Conservation (phyloP, 2,888 invertebrate genomes). For the Tuberolachnus salignus region DNA sequence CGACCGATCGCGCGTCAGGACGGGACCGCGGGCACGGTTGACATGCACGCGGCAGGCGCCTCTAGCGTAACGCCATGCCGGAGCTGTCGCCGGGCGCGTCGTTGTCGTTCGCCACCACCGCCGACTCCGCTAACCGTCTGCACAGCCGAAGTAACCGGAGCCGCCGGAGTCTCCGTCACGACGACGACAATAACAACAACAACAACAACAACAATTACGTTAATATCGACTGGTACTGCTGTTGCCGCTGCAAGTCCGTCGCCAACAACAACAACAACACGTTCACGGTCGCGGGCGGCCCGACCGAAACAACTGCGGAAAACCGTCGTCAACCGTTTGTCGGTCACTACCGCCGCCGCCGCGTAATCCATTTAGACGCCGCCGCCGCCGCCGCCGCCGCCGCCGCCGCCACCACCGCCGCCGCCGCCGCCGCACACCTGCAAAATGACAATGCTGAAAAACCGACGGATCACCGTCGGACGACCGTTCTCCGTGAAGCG, state of each 20-base stretch:
- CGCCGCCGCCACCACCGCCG: neutral
- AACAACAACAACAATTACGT: too few relatives aligned
- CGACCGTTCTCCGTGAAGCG: constrained; percentile 55
- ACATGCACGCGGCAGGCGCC: constrained; percentile 29
- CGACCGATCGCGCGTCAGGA: neutral
- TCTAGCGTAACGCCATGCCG: constrained; percentile 48
- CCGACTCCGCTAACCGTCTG: neutral
- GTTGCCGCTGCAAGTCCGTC: neutral
- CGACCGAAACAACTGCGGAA: neutral
- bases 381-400: neutral
- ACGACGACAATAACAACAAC: neutral
- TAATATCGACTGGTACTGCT: neutral
- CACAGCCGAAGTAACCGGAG: neutral
- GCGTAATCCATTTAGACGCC: neutral
- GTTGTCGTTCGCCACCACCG: neutral
- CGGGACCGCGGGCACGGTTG: neutral
- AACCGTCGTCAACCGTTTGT: neutral
- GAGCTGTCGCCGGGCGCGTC: constrained; percentile 43
- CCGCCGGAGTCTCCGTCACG: neutral
- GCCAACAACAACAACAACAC: neutral
- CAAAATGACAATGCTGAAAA: constrained; percentile 22
- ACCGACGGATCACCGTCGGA: constrained; percentile 19
- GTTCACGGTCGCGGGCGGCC: neutral
- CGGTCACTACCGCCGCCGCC: neutral
- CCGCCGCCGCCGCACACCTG: neutral